A percentile compares a stretch with the other conserved stretches of the same genome.
These are phyloP conservation scores for Leptinotarsa defecta DNA, from an alignment of 1,140 invertebrate genomes.

Conservation along the genomic window DNA sequence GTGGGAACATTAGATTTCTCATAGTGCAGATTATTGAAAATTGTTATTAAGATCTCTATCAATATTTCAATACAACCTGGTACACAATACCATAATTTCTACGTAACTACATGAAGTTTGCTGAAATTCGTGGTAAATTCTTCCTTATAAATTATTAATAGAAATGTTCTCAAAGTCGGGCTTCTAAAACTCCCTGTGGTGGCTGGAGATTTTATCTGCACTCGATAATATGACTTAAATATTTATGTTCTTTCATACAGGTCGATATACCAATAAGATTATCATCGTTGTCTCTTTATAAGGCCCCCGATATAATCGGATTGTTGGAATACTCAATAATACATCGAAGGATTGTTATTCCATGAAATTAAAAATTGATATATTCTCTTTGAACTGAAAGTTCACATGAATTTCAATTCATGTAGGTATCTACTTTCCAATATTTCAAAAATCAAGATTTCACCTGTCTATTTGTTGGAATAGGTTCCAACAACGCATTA, in stretches of 20 bases:
- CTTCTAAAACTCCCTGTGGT: background rate
- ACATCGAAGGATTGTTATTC: background rate
- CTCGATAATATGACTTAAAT: background rate
- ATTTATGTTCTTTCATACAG: background rate
- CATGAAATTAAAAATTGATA: background rate
- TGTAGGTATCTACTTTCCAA: too few species aligned
- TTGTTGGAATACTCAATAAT: background rate
- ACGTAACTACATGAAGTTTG: too few species aligned
- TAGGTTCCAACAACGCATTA: too few species aligned
- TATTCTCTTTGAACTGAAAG: background rate
- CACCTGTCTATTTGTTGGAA: too few species aligned
- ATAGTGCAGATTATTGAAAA: too few species aligned
- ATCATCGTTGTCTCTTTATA: background rate
- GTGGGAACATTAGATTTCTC: too few species aligned
- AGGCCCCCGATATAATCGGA: background rate
- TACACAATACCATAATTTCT: too few species aligned
- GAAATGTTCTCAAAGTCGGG: constrained; percentile 2
- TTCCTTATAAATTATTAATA: background rate
- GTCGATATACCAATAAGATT: background rate
- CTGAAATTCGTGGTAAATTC: too few species aligned
- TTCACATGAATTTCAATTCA: too few species aligned
- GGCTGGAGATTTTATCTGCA: background rate
- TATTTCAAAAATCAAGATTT: too few species aligned
- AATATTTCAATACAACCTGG: too few species aligned
- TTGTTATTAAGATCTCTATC: too few species aligned